Conservation (phyloP, 2,797 vertebrate species). For the Anguilla megastoma region DNA sequence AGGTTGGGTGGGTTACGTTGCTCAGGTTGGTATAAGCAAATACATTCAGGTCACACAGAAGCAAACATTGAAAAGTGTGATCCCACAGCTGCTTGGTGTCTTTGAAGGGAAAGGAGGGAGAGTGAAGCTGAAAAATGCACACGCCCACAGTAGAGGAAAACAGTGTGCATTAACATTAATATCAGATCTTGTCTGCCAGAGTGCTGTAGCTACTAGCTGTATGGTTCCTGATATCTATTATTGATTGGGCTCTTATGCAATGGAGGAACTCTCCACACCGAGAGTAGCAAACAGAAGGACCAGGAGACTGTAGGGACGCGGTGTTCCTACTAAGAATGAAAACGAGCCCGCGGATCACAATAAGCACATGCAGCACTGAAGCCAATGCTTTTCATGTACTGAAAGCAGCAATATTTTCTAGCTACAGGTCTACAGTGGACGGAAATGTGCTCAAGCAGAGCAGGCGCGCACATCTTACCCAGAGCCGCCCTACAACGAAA, state of each 20-base stretch:
- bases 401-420: not conserved
- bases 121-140: not conserved
- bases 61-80: not conserved
- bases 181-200: not conserved
- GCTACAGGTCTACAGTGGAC: not conserved
- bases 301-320: not conserved
- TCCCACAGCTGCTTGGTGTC: not conserved
- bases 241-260: slow-evolving; percentile 5
- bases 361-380: not conserved
- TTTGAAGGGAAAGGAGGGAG: not conserved
- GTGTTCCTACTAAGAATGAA: not conserved
- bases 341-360: not conserved
- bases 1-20: not conserved
- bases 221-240: not conserved
- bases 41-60: not conserved
- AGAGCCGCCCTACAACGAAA: not conserved
- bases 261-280: not conserved
- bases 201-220: not conserved
- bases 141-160: not conserved
- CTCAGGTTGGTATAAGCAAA: not conserved
- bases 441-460: not conserved
- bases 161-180: slow-evolving; percentile 3
- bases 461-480: not conserved
- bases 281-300: not conserved
- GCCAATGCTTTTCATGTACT: not conserved